phyloP scores from a whole-genome alignment of 2,888 invertebrate genomes.

The Mimumesa dahlbomi region DNA sequence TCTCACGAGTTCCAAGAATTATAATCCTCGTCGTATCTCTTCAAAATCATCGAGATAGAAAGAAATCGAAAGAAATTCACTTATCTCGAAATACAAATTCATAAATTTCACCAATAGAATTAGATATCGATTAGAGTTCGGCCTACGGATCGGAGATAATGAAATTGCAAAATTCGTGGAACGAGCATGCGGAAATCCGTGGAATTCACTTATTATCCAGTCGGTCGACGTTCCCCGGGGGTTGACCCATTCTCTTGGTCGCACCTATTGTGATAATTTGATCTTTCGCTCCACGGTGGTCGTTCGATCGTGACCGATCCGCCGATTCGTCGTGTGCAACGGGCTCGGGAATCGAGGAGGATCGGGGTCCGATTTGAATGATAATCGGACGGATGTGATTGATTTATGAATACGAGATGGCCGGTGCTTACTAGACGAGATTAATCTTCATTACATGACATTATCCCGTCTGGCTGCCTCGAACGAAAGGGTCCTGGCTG shows the following conservation, averaged over 20 bases:
- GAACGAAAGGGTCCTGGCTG: conserved; percentile 18
- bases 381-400: conserved; percentile 74
- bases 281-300: conserved; percentile 7
- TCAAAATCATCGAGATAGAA: too few species aligned
- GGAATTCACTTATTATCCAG: too few species aligned
- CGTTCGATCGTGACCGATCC: conserved; percentile 33
- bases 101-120: too few species aligned
- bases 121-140: too few species aligned
- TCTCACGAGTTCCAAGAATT: too few species aligned
- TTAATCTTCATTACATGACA: conserved; percentile 77
- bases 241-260: conserved; percentile 23
- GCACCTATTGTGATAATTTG: conserved; percentile 39
- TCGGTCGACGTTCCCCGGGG: too few species aligned
- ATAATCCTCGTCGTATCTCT: too few species aligned
- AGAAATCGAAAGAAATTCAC: too few species aligned
- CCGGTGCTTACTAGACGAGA: conserved; percentile 63
- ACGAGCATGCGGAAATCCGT: too few species aligned
- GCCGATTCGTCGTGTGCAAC: conserved; percentile 34
- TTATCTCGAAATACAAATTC: too few species aligned
- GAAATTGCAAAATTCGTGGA: too few species aligned
- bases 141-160: too few species aligned
- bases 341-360: conserved; percentile 16
- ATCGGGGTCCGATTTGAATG: conserved; percentile 73
- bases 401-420: conserved; percentile 71
- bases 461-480: conserved; percentile 62